Base-by-base conservation (phyloP, 1,140 invertebrate genomes). In the Rhagoletis zephyria region DNA sequence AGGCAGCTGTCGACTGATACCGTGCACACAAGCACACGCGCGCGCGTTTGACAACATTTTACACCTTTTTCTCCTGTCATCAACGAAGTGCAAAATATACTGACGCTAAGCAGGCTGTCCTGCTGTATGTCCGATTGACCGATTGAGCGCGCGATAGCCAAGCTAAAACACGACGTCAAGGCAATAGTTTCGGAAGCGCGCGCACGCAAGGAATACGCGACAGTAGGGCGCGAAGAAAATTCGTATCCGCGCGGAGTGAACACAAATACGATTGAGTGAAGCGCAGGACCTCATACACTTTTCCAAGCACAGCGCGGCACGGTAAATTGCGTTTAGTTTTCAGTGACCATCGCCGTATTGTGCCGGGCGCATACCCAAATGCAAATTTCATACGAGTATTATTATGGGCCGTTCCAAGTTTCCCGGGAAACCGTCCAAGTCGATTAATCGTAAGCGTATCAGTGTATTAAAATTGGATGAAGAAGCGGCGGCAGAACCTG, bases 401-500 rank as follows among this genome's bases (percentile, higher is more conserved):
- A 93, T 89, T 89, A 93, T 93, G 92, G 92, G 92, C 89, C 91
- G 91, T 87, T 93, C 96, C 93, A 96, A 96, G 95, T 97, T 97
- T 95, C 96, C 96, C 92, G 96, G 96, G 89, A 97, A 96, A 95
- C 96, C 96, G 93, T 95, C 96, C 89, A 97, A 97, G 94, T 95
- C 96, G 94, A 95, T 96, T 92, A 96, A 96, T 94, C 96, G 96
- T 94, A 96, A 96, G 93, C 95, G 96, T 94, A 95, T 96, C 92
- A 96, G 96, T 94, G 96, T 96, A 93, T 94, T 96, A 92, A 94
- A 94, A 90, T 93, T 94, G 89, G 94, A 94, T 89, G 93, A 94
- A 90, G 93, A 94, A 89, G 63, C 42, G 63, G 14, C 40, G 48
- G 48, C 59, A 48, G 91, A 91, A 87, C 90, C 89, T 87, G 93